Conservation (phyloP, 2,113 vertebrate genomes). For the Sinocyclocheilus rhinocerous region DNA sequence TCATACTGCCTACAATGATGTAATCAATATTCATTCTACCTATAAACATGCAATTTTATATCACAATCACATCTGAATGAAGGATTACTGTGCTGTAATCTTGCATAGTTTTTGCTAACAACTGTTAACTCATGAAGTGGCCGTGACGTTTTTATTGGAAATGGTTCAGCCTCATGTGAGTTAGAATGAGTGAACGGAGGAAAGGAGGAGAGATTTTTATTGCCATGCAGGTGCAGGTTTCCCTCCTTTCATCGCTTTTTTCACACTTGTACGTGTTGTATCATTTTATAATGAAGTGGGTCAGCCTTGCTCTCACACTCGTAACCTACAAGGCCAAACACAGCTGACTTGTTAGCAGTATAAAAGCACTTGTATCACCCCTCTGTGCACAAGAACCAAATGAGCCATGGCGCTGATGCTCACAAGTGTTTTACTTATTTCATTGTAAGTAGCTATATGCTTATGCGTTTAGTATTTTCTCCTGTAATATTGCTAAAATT, state of each 20-base stretch:
- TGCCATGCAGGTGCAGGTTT: constrained; percentile 19
- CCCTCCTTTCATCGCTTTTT: neutral
- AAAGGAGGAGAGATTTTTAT: neutral
- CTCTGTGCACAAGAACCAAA: constrained; percentile 23
- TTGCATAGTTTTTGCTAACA: neutral
- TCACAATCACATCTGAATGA: neutral
- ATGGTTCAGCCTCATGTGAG: neutral
- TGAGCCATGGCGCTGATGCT: constrained; percentile 27
- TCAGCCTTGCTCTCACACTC: neutral
- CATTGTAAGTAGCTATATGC: constrained; percentile 24
- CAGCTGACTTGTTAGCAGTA: constrained; percentile 17
- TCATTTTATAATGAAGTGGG: neutral
- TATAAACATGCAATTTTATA: neutral
- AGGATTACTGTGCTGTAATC: neutral
- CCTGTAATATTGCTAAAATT: neutral
- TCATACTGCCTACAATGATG: neutral
- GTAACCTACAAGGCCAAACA: constrained; percentile 15
- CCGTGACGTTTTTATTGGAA: neutral
- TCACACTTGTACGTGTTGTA: neutral
- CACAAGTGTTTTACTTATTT: constrained; percentile 17
- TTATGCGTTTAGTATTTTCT: neutral
- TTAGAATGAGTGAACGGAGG: neutral
- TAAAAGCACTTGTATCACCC: constrained; percentile 23
- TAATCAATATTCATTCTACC: neutral
- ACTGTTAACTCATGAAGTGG: neutral